Conservation (phyloP, 2,113 vertebrate species). For the Alligator mississippiensis region DNA sequence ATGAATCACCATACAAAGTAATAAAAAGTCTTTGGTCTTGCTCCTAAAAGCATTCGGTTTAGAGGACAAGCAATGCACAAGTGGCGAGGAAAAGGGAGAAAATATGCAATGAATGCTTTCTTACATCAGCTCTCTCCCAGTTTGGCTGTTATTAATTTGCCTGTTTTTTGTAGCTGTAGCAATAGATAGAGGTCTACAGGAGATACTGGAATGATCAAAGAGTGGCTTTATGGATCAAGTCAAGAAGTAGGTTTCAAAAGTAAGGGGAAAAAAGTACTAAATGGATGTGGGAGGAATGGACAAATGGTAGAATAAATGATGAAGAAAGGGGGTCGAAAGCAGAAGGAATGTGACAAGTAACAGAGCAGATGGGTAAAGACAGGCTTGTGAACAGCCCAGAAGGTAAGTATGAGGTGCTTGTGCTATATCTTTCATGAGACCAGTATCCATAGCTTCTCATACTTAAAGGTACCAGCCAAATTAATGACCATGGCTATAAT, state of each 20-base stretch:
- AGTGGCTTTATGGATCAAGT: background rate
- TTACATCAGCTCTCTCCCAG: background rate
- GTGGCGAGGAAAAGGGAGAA: background rate
- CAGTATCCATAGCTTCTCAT: background rate
- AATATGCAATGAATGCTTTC: fast-evolving
- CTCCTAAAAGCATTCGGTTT: background rate
- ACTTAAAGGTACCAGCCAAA: background rate
- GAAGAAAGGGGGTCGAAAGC: background rate
- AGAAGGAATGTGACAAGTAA: background rate
- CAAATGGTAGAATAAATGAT: background rate
- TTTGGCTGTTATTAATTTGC: background rate
- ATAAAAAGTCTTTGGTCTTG: background rate
- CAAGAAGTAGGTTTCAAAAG: background rate
- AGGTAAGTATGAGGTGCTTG: background rate
- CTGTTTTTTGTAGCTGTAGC: background rate
- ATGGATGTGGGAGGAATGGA: background rate
- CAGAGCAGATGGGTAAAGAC: background rate
- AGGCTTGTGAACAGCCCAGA: background rate
- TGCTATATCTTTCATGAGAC: background rate
- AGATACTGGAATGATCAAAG: background rate
- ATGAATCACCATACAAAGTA: fast-evolving
- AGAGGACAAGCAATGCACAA: background rate
- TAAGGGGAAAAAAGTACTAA: background rate
- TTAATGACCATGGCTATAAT: background rate
- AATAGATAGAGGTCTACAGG: background rate